Conservation (phyloP, 2,797 vertebrate genomes). For the Poliocrania exsul region DNA sequence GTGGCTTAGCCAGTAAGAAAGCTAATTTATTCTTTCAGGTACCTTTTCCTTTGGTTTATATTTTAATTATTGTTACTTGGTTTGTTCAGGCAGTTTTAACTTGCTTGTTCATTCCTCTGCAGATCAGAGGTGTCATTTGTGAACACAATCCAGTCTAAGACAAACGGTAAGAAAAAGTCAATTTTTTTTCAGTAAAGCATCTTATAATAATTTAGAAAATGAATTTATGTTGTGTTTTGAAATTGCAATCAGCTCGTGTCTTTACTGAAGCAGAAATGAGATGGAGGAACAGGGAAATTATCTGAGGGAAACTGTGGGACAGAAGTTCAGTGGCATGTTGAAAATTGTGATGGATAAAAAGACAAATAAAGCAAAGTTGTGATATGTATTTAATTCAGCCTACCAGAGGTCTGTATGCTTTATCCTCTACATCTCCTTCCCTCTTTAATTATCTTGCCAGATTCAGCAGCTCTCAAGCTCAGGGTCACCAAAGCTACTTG, state of each 20-base stretch:
- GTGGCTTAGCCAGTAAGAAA: not conserved
- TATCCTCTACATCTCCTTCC: not conserved
- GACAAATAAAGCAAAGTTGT: not conserved
- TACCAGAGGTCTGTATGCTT: not conserved
- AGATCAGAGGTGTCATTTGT: not conserved
- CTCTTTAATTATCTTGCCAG: not conserved
- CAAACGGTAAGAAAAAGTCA: not conserved
- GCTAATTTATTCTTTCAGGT: not conserved
- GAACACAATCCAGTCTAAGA: not conserved
- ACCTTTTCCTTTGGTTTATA: not conserved
- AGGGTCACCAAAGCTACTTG: constrained; percentile 20
- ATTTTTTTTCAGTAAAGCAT: not conserved
- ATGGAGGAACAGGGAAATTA: not conserved
- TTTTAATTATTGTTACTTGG: not conserved
- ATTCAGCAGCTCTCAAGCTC: not conserved
- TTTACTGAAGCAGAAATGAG: not conserved
- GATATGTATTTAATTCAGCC: not conserved
- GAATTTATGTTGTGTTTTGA: not conserved
- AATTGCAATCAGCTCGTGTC: not conserved
- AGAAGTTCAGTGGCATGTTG: not conserved
- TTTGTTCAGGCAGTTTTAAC: not conserved
- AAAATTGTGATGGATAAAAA: not conserved
- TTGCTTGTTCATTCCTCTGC: not conserved
- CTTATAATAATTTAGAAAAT: not conserved
- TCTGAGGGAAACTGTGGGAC: not conserved